These are phyloP conservation scores for Pteria penguin DNA, from an alignment of 2,888 invertebrate genomes.

Conservation along the genomic window DNA sequence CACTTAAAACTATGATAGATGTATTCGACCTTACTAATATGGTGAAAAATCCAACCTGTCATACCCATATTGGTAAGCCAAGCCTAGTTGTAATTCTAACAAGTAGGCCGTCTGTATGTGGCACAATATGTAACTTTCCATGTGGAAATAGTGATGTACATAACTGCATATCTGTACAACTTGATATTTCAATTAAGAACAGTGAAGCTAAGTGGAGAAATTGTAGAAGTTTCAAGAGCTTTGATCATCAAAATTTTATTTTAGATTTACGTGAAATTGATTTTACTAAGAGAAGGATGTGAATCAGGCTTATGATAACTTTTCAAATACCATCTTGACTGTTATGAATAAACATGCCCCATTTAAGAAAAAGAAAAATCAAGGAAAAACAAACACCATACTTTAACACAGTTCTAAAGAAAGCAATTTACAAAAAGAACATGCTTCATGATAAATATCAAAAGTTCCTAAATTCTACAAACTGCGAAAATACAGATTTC, in stretches of 20 bases:
- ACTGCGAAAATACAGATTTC: not conserved
- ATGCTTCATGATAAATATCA: not conserved
- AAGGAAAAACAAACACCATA: not conserved
- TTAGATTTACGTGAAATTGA: not conserved
- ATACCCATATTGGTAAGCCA: conserved; percentile 6
- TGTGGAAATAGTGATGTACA: conserved; percentile 36
- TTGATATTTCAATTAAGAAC: not conserved
- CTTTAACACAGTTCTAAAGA: not conserved
- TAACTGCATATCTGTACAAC: conserved; percentile 26
- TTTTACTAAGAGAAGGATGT: not conserved
- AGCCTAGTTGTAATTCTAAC: conserved; percentile 26
- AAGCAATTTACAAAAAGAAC: not conserved
- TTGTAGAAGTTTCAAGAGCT: conserved; percentile 27
- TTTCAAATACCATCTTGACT: not conserved
- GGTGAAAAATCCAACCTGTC: conserved; percentile 30
- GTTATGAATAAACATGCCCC: not conserved
- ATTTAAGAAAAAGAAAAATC: not conserved
- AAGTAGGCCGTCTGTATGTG: not conserved
- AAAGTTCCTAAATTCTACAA: not conserved
- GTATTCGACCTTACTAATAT: conserved; percentile 33
- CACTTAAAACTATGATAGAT: conserved; percentile 24
- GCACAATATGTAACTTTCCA: conserved; percentile 26
- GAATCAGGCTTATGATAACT: not conserved
- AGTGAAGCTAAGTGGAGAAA: conserved; percentile 10
- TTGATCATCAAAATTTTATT: conserved; percentile 21